Percentiles rank a stretch among this genome's conserved stretches.
Evolutionary conservation across 2,888 invertebrate genomes (phyloP).

Genomic region (Oscheius myriophilus): DNA sequence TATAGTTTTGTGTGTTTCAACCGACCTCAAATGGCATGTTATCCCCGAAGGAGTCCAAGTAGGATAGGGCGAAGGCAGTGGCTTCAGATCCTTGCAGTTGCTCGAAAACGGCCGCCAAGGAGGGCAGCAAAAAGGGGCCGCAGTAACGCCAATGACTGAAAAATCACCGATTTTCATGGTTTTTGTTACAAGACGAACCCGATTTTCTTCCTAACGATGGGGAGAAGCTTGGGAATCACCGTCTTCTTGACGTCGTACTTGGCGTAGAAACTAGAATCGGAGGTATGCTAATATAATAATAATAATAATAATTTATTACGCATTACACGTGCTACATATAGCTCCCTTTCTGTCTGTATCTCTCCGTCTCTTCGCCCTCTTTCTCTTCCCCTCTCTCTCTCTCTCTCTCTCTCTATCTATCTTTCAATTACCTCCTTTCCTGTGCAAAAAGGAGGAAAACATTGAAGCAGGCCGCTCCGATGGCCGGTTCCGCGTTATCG

Average conservation of each 20-base stretch:
- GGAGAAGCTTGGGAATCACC: conserved; percentile 49
- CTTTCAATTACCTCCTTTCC: conserved; percentile 10
- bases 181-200: conserved; percentile 26
- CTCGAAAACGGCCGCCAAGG: conserved; percentile 28
- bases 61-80: not conserved
- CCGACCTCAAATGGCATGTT: conserved; percentile 39
- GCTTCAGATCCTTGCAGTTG: conserved; percentile 17
- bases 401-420: not conserved
- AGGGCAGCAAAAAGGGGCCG: conserved; percentile 34
- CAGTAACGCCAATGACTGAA: conserved; percentile 37
- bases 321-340: not conserved
- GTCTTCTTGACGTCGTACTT: conserved; percentile 49
- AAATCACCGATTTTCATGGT: not conserved
- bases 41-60: conserved; percentile 32
- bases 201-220: conserved; percentile 56
- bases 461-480: conserved; percentile 24
- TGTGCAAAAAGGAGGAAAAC: conserved; percentile 10
- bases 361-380: not conserved
- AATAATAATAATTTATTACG: too few species aligned
- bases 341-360: too few species aligned
- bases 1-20: not conserved
- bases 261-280: conserved; percentile 36
- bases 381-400: too few species aligned
- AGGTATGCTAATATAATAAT: not conserved
- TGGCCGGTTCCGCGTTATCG: conserved; percentile 22